Percentiles rank a stretch among this genome's conserved stretches.
phyloP scores from a whole-genome alignment of 2,888 invertebrate genomes.

The Pachymerium ferrugineum region DNA sequence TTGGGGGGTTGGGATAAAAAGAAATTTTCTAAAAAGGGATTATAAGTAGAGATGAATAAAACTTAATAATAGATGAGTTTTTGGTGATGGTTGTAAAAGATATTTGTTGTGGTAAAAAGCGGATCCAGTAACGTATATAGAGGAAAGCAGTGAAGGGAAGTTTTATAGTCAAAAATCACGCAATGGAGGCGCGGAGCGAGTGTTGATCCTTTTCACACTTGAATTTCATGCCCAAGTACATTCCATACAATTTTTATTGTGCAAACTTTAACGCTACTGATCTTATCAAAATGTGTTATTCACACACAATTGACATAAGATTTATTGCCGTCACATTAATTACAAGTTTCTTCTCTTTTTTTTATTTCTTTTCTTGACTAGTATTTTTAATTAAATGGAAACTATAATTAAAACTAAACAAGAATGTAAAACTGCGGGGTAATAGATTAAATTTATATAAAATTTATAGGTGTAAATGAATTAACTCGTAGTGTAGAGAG shows the following conservation, averaged over 20 bases:
- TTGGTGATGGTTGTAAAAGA: no score
- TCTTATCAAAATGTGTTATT: constrained; percentile 18
- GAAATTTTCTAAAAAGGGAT: no score
- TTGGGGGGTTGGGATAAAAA: background rate
- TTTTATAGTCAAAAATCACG: constrained; percentile 3
- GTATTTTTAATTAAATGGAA: background rate
- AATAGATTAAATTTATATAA: no score
- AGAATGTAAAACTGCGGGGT: no score
- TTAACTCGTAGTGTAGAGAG: no score
- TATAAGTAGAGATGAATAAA: no score
- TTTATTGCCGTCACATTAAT: background rate
- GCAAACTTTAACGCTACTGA: constrained; percentile 14
- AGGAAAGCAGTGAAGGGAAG: background rate
- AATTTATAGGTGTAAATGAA: no score
- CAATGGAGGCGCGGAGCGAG: background rate
- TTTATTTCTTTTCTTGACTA: no score
- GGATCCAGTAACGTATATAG: no score
- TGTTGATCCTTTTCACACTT: constrained; percentile 14
- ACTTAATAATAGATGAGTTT: no score
- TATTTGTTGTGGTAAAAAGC: no score
- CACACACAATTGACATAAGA: constrained; percentile 4
- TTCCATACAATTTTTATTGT: constrained; percentile 18
- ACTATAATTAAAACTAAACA: background rate
- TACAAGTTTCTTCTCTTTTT: background rate
- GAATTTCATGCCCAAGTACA: constrained; percentile 10